phyloP scores from a whole-genome alignment of 2,888 invertebrate species.

The Polymixis flavicincta region DNA sequence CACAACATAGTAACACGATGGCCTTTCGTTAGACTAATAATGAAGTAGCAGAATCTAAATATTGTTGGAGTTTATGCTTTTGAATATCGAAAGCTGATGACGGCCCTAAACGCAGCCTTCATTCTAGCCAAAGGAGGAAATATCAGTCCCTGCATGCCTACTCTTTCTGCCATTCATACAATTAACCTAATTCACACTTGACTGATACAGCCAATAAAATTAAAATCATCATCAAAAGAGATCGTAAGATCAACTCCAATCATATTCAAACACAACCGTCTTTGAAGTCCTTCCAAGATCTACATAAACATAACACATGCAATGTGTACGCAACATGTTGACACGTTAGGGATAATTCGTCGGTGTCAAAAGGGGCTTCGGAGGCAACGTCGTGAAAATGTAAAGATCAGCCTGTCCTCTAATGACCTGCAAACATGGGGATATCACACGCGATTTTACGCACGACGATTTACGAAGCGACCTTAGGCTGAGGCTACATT shows the following conservation, averaged over 20 bases:
- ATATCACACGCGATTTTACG: constrained; percentile 75
- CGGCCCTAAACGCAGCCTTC: not conserved
- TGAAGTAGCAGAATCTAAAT: not conserved
- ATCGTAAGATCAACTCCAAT: constrained; percentile 34
- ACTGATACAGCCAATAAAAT: constrained; percentile 17
- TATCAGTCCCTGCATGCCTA: too few relatives aligned
- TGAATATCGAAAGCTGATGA: not conserved
- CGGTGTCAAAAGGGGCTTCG: constrained; percentile 66
- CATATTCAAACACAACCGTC: constrained; percentile 23
- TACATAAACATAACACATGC: constrained; percentile 54
- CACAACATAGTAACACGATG: too few relatives aligned
- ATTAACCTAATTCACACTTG: constrained; percentile 1
- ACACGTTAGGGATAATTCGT: constrained; percentile 70
- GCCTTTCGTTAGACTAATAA: too few relatives aligned
- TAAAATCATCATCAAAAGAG: constrained; percentile 13
- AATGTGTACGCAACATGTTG: constrained; percentile 64
- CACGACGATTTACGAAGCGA: constrained; percentile 67
- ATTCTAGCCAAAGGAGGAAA: not conserved
- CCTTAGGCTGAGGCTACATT: too few relatives aligned
- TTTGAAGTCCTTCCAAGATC: constrained; percentile 43
- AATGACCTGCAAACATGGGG: constrained; percentile 83
- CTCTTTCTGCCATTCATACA: not conserved
- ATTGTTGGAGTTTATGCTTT: not conserved
- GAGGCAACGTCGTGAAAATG: constrained; percentile 70
- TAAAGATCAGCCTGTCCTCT: constrained; percentile 71